Conservation (phyloP, 2,888 invertebrate genomes). For the Temnothorax rugatulus region DNA sequence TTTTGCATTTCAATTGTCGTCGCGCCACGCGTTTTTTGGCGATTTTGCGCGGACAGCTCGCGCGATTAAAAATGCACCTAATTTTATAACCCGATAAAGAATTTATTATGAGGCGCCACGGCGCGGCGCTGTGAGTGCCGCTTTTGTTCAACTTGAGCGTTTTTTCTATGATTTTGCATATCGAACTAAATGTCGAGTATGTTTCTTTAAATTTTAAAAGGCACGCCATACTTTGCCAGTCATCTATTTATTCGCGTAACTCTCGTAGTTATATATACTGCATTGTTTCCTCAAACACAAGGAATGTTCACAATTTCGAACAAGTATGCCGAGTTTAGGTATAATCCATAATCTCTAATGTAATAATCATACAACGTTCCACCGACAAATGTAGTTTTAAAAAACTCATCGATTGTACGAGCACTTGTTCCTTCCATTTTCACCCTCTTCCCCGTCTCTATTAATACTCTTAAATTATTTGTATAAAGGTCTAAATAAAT, state of each 20-base stretch:
- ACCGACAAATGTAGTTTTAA: background rate
- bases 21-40: background rate
- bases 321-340: background rate
- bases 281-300: background rate
- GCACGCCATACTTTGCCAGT: background rate
- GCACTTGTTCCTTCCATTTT: background rate
- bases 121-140: background rate
- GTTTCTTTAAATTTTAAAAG: conserved; percentile 6
- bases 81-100: conserved; percentile 6
- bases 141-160: background rate
- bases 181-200: background rate
- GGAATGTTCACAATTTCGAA: conserved; percentile 17
- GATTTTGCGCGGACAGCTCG: background rate
- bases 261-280: background rate
- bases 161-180: background rate
- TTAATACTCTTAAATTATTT: background rate
- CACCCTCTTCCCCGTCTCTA: background rate
- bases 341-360: conserved; percentile 21
- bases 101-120: conserved; percentile 8
- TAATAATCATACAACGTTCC: background rate
- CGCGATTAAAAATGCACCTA: conserved; percentile 30
- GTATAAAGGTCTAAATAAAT: conserved; percentile 1
- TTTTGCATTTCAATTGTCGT: conserved; percentile 36
- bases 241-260: conserved; percentile 4
- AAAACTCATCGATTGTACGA: background rate